Evolutionary conservation across 2,113 vertebrate species (phyloP), one percentile per base, ranked within the genome.

Genomic region (Vimba vimba): DNA sequence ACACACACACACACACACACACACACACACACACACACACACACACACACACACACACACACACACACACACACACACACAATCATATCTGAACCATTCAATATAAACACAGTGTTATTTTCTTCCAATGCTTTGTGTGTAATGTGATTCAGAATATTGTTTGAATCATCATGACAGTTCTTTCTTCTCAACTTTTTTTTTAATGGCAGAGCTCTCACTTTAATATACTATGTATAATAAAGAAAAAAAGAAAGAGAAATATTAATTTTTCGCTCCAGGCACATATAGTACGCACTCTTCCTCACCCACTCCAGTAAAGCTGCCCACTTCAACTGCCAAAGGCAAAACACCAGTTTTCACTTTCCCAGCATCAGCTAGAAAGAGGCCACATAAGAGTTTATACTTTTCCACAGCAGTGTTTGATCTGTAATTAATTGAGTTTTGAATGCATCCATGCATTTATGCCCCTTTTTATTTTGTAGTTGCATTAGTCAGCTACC

Each of bases 21-120:
- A 71, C 71, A n/a, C 69, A 43, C 73, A 73, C 30, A 33, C 30
- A 33, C 75, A 83, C 33, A 33, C 33, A 33, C 33, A 33, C 79
- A 71, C 74, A 43, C 80, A 30, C 30, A 81, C 60, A 79, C 75
- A 83, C 74, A 43, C 80, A 30, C 30, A 81, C 60, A 79, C 75
- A 83, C 30, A 33, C 30, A 33, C 75, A 83, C 33, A 33, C 33
- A 33, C 33, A 33, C 79, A 71, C 71, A n/a, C 69, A 43, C 73
- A 73, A 43, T 68, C 25, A 21, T 59, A 78, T 64, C 10, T 52
- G 57, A 50, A 79, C 55, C 52, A 55, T 87, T 82, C 33, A 84
- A 75, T 68, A 74, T 15, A 52, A 76, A 60, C 6, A 33, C 50
- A 27, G 30, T 2, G 75, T 39, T 47, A 73, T 50, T 30, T 45